These are phyloP conservation scores for Ceraclea dissimilis DNA, from an alignment of 2,888 invertebrate genomes.

Conservation along the genomic window DNA sequence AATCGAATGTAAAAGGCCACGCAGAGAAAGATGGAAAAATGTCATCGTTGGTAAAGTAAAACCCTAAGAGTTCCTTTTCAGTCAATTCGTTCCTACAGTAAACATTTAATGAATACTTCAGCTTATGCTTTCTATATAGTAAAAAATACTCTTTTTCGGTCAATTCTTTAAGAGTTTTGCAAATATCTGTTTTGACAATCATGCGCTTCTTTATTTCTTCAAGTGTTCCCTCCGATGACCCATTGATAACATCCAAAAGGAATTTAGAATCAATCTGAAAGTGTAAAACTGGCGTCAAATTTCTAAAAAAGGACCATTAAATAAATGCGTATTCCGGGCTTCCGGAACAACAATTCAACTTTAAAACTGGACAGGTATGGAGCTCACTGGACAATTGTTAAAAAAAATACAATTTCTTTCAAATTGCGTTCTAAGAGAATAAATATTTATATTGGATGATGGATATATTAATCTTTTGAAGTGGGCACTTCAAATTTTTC, in stretches of 20 bases:
- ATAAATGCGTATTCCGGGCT: too few relatives aligned
- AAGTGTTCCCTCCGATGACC: slow-evolving; percentile 2
- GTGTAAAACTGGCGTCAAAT: background rate
- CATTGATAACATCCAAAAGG: slow-evolving; percentile 7
- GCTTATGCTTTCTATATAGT: background rate
- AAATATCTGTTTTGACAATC: background rate
- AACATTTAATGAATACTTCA: background rate
- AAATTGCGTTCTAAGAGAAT: too few relatives aligned
- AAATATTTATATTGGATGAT: too few relatives aligned
- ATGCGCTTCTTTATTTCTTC: background rate
- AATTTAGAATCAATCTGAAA: slow-evolving; percentile 3
- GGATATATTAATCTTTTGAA: too few relatives aligned
- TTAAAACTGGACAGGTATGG: too few relatives aligned
- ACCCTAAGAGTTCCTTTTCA: background rate
- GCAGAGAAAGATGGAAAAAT: slow-evolving; percentile 7
- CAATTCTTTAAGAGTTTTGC: background rate
- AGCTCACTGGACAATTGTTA: too few relatives aligned
- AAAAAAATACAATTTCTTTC: too few relatives aligned
- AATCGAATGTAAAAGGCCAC: background rate
- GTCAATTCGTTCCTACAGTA: background rate
- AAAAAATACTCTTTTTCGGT: background rate
- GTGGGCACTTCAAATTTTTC: too few relatives aligned
- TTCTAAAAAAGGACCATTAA: too few relatives aligned
- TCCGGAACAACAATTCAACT: too few relatives aligned
- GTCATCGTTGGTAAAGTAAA: slow-evolving; percentile 1